Conservation (phyloP, 2,797 vertebrate genomes). For the Heteromormyrus szaboi region DNA sequence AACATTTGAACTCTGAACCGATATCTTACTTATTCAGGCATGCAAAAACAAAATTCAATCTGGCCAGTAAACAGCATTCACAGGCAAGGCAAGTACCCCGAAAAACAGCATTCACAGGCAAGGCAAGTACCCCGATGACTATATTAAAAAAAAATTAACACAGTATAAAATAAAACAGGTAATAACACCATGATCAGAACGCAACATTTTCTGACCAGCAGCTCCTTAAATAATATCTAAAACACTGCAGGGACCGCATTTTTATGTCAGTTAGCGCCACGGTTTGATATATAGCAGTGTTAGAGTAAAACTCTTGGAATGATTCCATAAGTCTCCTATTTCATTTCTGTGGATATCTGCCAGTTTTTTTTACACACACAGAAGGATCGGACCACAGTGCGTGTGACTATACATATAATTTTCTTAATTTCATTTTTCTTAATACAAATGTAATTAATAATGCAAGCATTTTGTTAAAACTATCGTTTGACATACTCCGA, state of each 20-base stretch:
- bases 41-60: background rate
- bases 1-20: conserved; percentile 30
- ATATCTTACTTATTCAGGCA: conserved; percentile 6
- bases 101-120: background rate
- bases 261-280: background rate
- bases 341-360: background rate
- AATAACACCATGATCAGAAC: background rate
- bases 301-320: background rate
- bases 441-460: background rate
- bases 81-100: background rate
- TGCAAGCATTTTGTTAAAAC: background rate
- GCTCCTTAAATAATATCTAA: background rate
- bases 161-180: background rate
- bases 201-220: background rate
- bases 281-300: conserved; percentile 1
- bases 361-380: background rate
- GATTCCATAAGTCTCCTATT: background rate
- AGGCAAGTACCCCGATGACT: background rate
- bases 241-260: background rate
- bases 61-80: background rate
- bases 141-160: background rate
- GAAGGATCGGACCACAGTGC: background rate
- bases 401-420: background rate
- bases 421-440: background rate
- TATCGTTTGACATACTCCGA: background rate